Conservation (phyloP, 1,140 invertebrate species). For the Oppia nitens region DNA sequence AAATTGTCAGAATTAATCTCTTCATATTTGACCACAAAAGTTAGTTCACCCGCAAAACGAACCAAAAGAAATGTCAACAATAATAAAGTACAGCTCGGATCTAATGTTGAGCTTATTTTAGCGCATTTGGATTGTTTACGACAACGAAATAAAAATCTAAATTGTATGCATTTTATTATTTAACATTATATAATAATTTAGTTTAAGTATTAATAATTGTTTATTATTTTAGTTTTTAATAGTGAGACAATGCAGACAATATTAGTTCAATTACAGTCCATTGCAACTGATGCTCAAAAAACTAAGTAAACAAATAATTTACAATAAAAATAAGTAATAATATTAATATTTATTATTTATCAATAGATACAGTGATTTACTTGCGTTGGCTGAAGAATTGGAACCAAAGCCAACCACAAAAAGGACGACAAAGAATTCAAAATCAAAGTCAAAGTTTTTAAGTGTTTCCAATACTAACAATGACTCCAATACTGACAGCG, state of each 20-base stretch:
- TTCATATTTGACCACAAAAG: constrained; percentile 32
- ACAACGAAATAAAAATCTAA: constrained; percentile 21
- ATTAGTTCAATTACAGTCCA: constrained; percentile 38
- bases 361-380: constrained; percentile 59
- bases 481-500: constrained; percentile 49
- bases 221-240: constrained; percentile 30
- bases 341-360: constrained; percentile 9
- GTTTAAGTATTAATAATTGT: constrained; percentile 38
- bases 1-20: constrained; percentile 65
- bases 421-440: constrained; percentile 27
- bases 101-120: constrained; percentile 60
- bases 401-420: constrained; percentile 37
- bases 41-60: constrained; percentile 11
- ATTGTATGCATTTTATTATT: constrained; percentile 27
- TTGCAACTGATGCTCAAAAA: constrained; percentile 60
- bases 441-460: constrained; percentile 27
- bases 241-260: constrained; percentile 72
- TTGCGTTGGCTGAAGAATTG: constrained; percentile 67
- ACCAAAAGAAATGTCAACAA: constrained; percentile 9
- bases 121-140: constrained; percentile 79
- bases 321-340: neutral
- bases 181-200: constrained; percentile 2
- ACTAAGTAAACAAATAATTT: constrained; percentile 39
- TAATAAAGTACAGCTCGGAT: constrained; percentile 22
- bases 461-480: constrained; percentile 31